A percentile compares a stretch with the other conserved stretches of the same genome.
phyloP scores from a whole-genome alignment of 2,888 invertebrate species.

The Spatulosminthurus flaviceps region DNA sequence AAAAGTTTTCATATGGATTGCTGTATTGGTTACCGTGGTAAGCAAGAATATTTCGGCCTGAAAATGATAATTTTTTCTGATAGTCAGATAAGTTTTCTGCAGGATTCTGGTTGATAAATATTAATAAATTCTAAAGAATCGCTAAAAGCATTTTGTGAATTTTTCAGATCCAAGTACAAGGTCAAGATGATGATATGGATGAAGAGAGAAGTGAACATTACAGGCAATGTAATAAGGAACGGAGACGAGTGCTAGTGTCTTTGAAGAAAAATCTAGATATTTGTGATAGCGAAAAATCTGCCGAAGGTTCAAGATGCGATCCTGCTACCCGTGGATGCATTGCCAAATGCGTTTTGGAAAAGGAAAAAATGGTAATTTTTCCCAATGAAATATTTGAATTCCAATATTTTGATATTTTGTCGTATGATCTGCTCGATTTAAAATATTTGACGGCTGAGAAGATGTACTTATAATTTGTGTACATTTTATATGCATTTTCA shows the following conservation, averaged over 20 bases:
- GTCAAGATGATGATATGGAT: not conserved
- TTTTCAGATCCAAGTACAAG: too few relatives aligned
- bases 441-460: not conserved
- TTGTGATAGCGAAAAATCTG: not conserved
- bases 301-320: not conserved
- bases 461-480: not conserved
- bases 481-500: not conserved
- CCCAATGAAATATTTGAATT: too few relatives aligned
- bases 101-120: too few relatives aligned
- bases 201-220: slow-evolving; percentile 1
- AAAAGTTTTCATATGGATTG: too few relatives aligned
- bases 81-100: too few relatives aligned
- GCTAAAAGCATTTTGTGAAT: too few relatives aligned
- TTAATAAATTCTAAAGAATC: too few relatives aligned
- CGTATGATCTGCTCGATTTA: too few relatives aligned
- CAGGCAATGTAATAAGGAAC: slow-evolving; percentile 8
- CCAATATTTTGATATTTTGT: not conserved
- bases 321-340: not conserved
- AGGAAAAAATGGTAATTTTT: slow-evolving; percentile 22
- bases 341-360: slow-evolving; percentile 33
- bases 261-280: slow-evolving; percentile 10
- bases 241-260: slow-evolving; percentile 27
- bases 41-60: too few relatives aligned
- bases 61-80: too few relatives aligned
- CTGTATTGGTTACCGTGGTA: too few relatives aligned